Conservation (phyloP, 2,797 vertebrate species). For the Urophycis tenuis region DNA sequence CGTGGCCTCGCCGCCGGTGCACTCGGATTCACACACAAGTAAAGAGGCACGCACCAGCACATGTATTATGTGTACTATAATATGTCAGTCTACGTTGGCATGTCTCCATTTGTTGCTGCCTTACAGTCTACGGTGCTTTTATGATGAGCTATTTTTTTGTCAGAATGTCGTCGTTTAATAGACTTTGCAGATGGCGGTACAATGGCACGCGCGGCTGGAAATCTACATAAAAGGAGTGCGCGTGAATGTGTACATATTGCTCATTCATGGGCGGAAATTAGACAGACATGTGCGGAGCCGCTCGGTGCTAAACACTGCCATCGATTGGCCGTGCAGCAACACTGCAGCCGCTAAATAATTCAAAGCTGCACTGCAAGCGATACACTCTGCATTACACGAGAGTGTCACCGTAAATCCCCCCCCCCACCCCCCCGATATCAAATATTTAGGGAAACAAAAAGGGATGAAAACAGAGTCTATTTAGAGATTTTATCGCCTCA, state of each 20-base stretch:
- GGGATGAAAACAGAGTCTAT: too few relatives aligned
- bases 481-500: not conserved
- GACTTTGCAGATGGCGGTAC: not conserved
- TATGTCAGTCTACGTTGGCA: not conserved
- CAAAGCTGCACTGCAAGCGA: not conserved
- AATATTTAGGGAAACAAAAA: not conserved
- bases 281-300: not conserved
- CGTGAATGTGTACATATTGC: not conserved
- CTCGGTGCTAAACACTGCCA: constrained; percentile 63
- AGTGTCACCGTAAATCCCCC: not conserved
- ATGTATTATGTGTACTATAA: not conserved
- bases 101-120: not conserved
- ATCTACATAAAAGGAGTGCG: not conserved
- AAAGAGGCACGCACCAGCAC: not conserved
- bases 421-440: too few relatives aligned
- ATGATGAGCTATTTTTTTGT: not conserved
- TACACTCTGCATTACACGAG: not conserved
- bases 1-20: too few relatives aligned
- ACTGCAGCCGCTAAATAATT: constrained; percentile 2
- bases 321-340: constrained; percentile 44
- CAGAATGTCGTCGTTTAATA: not conserved
- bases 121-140: not conserved
- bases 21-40: not conserved
- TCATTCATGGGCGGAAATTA: not conserved
- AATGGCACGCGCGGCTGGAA: not conserved